Evolutionary conservation across 2,888 invertebrate species (phyloP), one percentile per base, ranked within the genome.

Genomic region (Galerucella nymphaeae): DNA sequence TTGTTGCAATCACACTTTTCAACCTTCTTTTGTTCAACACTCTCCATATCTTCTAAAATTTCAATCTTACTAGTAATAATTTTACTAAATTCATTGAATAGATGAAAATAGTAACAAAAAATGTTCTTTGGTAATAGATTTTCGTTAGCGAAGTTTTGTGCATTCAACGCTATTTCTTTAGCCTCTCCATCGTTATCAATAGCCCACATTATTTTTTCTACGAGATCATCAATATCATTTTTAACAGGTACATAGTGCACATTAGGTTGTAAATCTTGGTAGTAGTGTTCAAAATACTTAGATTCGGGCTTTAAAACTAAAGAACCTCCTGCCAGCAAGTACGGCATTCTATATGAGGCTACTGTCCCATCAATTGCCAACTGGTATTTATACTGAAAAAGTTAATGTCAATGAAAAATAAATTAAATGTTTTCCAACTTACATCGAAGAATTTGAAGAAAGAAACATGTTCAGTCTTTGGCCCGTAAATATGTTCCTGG

Each of bases 401-500:
- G 74, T 81, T 42, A 64, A 20, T 23, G 50, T 65, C 16, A 53
- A 55, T n/a, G 80, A 66, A n/a, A 2, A 20, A 58, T 45, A 66
- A 74, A 66, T 59, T 20, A 45, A 58, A 67, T 68, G 1, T 13
- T 53, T 23, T 42, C 1, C n/a, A 66, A 88, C 90, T 90, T 88
- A 97, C 98, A 90, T 96, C 92, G 85, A 98, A 98, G 87, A 98
- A 99, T 77, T 94, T 93, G 84, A 95, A 95, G 85, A 98, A 97
- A 4, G 97, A 96, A 75, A 96, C 90, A 82, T 94, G 94, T 18
- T 92, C 91, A 76, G 91, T 91, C 83, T 93, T 93, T 14, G 97
- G 96, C 1, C 97, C 98, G 88, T 97, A 97, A 82, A 93, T 89
- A 20, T 91, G 88, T 84, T 94, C 93, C 86, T 95, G 91, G 80